Conservation (phyloP, 2,113 vertebrate species). For the Nibea coibor region DNA sequence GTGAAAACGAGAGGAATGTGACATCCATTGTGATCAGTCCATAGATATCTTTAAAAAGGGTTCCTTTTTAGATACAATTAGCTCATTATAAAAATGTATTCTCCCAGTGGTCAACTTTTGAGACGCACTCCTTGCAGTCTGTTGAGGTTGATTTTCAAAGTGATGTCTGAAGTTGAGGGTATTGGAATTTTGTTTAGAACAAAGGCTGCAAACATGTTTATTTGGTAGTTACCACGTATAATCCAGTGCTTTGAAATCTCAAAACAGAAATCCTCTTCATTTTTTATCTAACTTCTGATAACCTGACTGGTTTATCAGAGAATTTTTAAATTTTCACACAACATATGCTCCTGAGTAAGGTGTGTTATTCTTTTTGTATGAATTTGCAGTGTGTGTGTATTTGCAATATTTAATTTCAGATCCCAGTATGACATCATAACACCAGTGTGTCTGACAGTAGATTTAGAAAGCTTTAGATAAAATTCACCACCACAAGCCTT, state of each 20-base stretch:
- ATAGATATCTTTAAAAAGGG: not conserved
- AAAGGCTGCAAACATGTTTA: slow-evolving; percentile 31
- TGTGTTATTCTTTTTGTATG: not conserved
- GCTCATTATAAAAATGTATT: slow-evolving; percentile 1
- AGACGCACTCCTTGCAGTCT: not conserved
- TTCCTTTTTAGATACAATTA: not conserved
- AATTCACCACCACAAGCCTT: not conserved
- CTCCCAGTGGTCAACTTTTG: not conserved
- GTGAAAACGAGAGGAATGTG: not conserved
- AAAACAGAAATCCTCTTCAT: slow-evolving; percentile 15
- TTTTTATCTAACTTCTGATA: slow-evolving; percentile 17
- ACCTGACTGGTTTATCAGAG: slow-evolving; percentile 22
- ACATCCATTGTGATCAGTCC: not conserved
- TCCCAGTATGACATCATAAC: not conserved
- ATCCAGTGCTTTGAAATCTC: slow-evolving; percentile 33
- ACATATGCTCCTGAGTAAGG: not conserved
- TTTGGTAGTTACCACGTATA: not conserved
- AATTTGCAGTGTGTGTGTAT: not conserved
- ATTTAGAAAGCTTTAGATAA: slow-evolving; percentile 10
- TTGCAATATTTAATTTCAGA: not conserved
- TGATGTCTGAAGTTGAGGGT: slow-evolving; percentile 23
- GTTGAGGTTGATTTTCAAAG: slow-evolving; percentile 13
- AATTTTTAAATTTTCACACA: slow-evolving; percentile 17
- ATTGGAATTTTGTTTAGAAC: slow-evolving; percentile 1
- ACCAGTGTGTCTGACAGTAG: not conserved